Evolutionary conservation across 1,140 invertebrate species (phyloP), one percentile per base, ranked within the genome.

Genomic region (Scaptomyza pallida): DNA sequence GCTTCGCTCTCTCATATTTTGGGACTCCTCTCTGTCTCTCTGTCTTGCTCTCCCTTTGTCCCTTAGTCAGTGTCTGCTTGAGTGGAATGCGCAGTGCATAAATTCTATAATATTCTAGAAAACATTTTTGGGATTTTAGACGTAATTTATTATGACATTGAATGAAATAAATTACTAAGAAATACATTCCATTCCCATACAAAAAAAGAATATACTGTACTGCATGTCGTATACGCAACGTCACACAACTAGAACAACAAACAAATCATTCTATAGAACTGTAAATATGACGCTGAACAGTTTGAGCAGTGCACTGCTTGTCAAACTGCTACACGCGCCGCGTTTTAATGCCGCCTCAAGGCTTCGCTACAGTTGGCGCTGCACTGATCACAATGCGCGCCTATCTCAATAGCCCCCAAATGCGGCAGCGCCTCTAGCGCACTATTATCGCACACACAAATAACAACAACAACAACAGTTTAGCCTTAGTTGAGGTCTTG

Each of bases 401-500:
- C 80, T 81, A 85, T 85, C 81, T 81, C 82, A 86, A 85, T 85
- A 85, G 82, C 81, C 81, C 81, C 81, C 81, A 85, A 85, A 85
- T 75, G 82, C 70, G 61, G 78, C 79, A 82, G 78, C 60, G 72
- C 40, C 56, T 76, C 64, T 59, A 60, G 51, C 57, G 45, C 43
- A 62, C 65, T 72, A 72, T 69, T 69, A 71, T 71, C 68, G 52
- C 44, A 64, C 67, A 48, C 52, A 63, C 71, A 64, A 30, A 43
- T 16, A 55, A 35, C 13, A 55, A 45, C 61, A 45, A 23, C 16
- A 54, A n/a, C 50, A 54, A 54, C 19, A 47, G 55, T 88, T 81
- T 88, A 88, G 82, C 82, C 82, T 86, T 88, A 88, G 83, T 88
- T 82, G 82, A 86, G 82, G 82, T 86, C 82, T 86, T 78, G 83